These are phyloP conservation scores for Gymnorhina tibicen DNA, from an alignment of 2,113 vertebrate species.

Conservation along the genomic window DNA sequence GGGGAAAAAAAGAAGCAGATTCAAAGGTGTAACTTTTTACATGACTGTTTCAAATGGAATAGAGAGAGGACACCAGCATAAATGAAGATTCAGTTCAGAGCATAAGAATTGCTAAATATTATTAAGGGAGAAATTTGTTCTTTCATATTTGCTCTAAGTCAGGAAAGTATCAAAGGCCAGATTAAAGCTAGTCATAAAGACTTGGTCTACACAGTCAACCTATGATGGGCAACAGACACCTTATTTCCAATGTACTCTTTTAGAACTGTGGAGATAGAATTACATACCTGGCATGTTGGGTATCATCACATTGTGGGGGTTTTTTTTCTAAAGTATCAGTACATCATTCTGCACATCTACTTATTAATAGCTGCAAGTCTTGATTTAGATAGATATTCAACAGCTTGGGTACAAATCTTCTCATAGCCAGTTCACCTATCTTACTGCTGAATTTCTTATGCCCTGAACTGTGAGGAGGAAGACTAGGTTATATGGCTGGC, in stretches of 20 bases:
- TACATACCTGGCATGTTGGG: background rate
- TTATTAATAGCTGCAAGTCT: background rate
- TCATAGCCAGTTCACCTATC: background rate
- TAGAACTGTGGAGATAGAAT: background rate
- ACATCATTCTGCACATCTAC: background rate
- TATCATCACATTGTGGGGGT: background rate
- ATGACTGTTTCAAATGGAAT: background rate
- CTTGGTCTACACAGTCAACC: background rate
- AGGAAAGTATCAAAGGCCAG: background rate
- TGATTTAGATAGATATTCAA: background rate
- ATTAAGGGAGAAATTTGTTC: background rate
- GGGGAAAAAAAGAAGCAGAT: background rate
- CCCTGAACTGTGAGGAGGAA: background rate
- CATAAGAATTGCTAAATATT: background rate
- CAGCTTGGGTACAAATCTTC: background rate
- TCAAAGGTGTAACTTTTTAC: background rate
- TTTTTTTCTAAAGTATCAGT: background rate
- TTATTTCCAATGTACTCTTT: background rate
- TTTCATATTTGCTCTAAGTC: background rate
- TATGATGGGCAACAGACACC: background rate
- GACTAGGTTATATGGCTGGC: background rate
- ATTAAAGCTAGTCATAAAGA: background rate
- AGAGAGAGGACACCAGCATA: background rate
- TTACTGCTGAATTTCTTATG: background rate
- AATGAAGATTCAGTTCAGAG: background rate